Evolutionary conservation across 2,888 invertebrate genomes (phyloP).

Genomic region (Scaptomyza polygonia): DNA sequence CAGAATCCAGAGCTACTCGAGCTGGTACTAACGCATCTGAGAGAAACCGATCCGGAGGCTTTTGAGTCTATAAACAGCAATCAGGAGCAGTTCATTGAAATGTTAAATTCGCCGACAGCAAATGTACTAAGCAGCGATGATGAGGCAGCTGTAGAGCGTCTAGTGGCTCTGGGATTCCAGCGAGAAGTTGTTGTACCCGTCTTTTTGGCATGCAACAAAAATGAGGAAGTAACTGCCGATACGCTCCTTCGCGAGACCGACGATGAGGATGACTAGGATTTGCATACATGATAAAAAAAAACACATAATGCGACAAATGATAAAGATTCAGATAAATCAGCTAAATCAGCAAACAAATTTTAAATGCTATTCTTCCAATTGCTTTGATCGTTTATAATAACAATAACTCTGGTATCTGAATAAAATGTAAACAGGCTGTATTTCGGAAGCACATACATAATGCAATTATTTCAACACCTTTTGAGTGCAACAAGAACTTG

Average conservation of each 20-base stretch:
- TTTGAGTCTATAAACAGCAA: constrained; percentile 94
- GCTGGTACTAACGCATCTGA: constrained; percentile 94
- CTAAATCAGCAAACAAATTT: no score
- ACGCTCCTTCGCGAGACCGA: constrained; percentile 73
- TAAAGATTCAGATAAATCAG: background rate
- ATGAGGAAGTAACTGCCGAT: constrained; percentile 77
- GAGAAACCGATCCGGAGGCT: constrained; percentile 96
- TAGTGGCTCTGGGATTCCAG: constrained; percentile 73
- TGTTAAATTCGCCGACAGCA: constrained; percentile 51
- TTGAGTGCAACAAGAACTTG: background rate
- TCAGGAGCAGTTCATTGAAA: constrained; percentile 93
- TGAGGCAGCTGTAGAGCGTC: constrained; percentile 67
- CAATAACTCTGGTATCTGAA: no score
- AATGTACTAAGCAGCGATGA: constrained; percentile 58
- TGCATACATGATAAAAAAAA: background rate
- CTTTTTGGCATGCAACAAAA: constrained; percentile 76
- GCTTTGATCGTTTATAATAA: no score
- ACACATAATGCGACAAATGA: background rate
- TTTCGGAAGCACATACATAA: no score
- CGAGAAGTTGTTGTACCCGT: constrained; percentile 69
- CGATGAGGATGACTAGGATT: constrained; percentile 46
- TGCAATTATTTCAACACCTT: no score
- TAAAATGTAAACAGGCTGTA: no score
- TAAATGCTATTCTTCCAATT: no score
- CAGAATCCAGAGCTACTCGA: constrained; percentile 96